Conservation (phyloP, 1,140 invertebrate species). For the Drosophila elegans region DNA sequence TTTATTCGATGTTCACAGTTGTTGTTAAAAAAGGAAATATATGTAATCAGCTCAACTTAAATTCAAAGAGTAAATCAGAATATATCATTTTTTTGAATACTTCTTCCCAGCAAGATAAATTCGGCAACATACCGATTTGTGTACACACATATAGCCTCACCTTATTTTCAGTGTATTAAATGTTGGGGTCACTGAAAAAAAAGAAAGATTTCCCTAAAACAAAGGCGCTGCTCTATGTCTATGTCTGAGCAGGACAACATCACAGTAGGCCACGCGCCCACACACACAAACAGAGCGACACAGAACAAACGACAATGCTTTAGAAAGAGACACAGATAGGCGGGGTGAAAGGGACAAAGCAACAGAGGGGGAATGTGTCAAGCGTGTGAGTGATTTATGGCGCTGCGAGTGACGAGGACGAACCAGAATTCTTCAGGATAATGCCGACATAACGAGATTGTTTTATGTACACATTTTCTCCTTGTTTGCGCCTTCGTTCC, state of each 20-base stretch:
- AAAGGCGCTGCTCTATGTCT: conserved; percentile 53
- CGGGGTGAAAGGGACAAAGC: conserved; percentile 10
- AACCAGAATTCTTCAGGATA: conserved; percentile 84
- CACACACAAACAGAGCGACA: conserved; percentile 44
- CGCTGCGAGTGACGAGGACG: conserved; percentile 81
- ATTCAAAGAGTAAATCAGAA: no score
- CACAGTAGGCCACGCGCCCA: conserved; percentile 37
- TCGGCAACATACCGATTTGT: background rate
- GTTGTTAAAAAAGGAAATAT: no score
- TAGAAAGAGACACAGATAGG: background rate
- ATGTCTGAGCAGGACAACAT: conserved; percentile 63
- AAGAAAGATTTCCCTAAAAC: conserved; percentile 48
- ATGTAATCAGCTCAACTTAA: no score
- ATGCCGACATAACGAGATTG: conserved; percentile 84
- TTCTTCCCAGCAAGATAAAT: no score
- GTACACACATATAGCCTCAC: no score
- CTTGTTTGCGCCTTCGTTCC: conserved; percentile 57
- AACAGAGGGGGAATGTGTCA: conserved; percentile 56
- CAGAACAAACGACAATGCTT: conserved; percentile 12
- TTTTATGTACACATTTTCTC: conserved; percentile 81
- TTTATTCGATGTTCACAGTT: no score
- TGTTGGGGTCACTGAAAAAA: conserved; percentile 30
- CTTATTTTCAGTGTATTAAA: conserved; percentile 29
- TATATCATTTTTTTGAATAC: no score
- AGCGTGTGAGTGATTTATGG: conserved; percentile 84